These are phyloP conservation scores for Phortica magna DNA, from an alignment of 2,888 invertebrate genomes.

Conservation along the genomic window DNA sequence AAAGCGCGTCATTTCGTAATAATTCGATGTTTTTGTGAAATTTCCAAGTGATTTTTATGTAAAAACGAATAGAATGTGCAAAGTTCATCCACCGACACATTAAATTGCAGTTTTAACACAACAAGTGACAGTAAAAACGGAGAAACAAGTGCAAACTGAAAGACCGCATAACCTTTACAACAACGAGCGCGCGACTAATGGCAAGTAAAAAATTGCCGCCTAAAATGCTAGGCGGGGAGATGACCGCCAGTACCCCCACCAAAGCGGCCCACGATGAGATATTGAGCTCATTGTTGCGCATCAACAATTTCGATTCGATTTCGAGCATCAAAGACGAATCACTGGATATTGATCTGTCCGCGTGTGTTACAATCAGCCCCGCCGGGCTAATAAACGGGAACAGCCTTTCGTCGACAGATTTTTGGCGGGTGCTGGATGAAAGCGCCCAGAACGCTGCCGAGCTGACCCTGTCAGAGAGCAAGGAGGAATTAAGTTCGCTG, in stretches of 20 bases:
- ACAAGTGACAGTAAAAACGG: conserved; percentile 40
- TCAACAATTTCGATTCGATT: conserved; percentile 77
- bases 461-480: conserved; percentile 54
- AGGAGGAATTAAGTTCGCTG: conserved; percentile 47
- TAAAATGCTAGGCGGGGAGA: conserved; percentile 70
- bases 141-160: conserved; percentile 52
- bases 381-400: conserved; percentile 72
- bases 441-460: conserved; percentile 73
- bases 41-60: conserved; percentile 37
- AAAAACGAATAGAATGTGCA: conserved; percentile 54
- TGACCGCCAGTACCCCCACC: conserved; percentile 62
- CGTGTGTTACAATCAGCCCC: conserved; percentile 76
- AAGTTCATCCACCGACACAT: conserved; percentile 47
- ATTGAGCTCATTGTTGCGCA: conserved; percentile 73
- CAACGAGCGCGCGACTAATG: conserved; percentile 61
- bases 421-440: conserved; percentile 76
- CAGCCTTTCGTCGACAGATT: conserved; percentile 75
- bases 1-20: conserved; percentile 76
- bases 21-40: conserved; percentile 62
- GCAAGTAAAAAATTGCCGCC: conserved; percentile 76
- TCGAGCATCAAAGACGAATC: conserved; percentile 77
- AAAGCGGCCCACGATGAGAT: conserved; percentile 75
- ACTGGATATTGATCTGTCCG: conserved; percentile 76
- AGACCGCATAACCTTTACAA: conserved; percentile 76
- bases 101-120: conserved; percentile 1